phyloP scores from a whole-genome alignment of 2,113 vertebrate species.

The Beaufortia kweichowensis region DNA sequence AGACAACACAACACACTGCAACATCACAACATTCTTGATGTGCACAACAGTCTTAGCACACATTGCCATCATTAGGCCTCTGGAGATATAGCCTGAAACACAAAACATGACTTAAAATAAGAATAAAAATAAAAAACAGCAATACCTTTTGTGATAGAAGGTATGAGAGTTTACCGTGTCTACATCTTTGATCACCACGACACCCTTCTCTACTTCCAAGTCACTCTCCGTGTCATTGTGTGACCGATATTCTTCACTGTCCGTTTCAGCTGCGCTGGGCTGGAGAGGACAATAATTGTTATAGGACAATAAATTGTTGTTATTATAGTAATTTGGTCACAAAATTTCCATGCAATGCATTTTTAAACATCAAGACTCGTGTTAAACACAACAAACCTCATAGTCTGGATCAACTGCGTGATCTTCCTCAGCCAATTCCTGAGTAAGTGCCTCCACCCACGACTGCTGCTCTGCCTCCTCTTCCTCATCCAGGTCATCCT shows the following conservation, averaged over 20 bases:
- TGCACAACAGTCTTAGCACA: not conserved
- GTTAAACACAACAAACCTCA: constrained; percentile 63
- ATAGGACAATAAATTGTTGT: no score
- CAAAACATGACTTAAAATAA: not conserved
- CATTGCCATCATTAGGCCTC: constrained; percentile 40
- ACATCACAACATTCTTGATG: not conserved
- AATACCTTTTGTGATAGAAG: not conserved
- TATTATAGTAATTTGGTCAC: no score
- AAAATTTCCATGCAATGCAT: no score
- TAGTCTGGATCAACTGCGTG: constrained; percentile 59
- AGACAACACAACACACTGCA: not conserved
- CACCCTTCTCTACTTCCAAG: constrained; percentile 68
- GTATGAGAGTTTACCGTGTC: constrained; percentile 46
- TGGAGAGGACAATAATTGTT: constrained; percentile 55
- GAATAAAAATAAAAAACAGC: not conserved
- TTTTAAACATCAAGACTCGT: no score
- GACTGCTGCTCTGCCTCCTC: constrained; percentile 70
- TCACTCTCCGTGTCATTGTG: constrained; percentile 78
- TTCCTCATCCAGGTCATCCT: constrained; percentile 76
- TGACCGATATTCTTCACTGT: constrained; percentile 77
- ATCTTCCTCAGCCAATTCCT: constrained; percentile 70
- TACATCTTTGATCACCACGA: constrained; percentile 63
- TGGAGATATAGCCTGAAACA: constrained; percentile 42
- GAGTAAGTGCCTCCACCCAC: constrained; percentile 71
- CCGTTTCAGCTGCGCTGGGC: constrained; percentile 68